Conservation (phyloP, 2,797 vertebrate genomes). For the Carapus acus region DNA sequence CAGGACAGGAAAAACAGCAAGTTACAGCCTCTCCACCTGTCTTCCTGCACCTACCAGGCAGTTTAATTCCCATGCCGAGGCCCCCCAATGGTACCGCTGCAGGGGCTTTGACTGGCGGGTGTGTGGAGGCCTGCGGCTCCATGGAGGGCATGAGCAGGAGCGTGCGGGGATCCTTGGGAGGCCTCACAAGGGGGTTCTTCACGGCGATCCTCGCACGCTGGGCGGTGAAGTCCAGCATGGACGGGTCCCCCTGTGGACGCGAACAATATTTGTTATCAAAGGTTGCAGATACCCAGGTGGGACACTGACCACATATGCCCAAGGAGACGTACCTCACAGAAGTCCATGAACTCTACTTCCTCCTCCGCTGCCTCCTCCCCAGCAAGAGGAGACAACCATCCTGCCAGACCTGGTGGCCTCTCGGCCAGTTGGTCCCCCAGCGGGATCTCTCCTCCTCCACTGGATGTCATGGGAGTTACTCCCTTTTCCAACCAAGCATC, state of each 20-base stretch:
- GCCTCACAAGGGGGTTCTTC: conserved; percentile 65
- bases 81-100: conserved; percentile 50
- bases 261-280: background rate
- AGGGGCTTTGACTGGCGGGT: conserved; percentile 23
- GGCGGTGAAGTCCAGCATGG: conserved; percentile 58
- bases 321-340: too few relatives aligned
- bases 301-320: background rate
- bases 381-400: too few relatives aligned
- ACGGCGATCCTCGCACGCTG: conserved; percentile 71
- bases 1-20: background rate
- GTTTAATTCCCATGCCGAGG: conserved; percentile 61
- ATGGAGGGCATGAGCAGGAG: conserved; percentile 65
- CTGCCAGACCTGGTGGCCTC: too few relatives aligned
- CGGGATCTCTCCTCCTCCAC: too few relatives aligned
- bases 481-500: too few relatives aligned
- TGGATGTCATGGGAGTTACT: too few relatives aligned
- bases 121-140: conserved; percentile 47
- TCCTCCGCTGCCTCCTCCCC: too few relatives aligned
- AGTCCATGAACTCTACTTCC: too few relatives aligned
- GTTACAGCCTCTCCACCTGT: background rate
- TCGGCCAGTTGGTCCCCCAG: too few relatives aligned
- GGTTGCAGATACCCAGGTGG: background rate
- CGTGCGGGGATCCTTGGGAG: conserved; percentile 66
- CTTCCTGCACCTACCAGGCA: conserved; percentile 59
- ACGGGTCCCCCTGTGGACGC: conserved; percentile 32